Conservation (phyloP, 2,888 invertebrate genomes). For the Plebejus melissa region DNA sequence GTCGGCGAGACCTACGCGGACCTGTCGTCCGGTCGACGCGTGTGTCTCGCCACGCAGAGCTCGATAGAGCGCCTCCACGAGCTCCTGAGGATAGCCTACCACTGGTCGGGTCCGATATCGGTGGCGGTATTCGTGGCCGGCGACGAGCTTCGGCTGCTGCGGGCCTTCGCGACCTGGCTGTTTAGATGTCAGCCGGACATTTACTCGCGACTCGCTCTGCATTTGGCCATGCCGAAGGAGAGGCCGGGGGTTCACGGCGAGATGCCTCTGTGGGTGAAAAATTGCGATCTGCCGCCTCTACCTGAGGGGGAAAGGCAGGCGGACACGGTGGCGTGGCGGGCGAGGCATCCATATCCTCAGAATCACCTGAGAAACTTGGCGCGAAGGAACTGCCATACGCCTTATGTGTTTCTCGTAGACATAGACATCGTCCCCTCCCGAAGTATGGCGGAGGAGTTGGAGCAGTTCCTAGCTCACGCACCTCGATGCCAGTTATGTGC, state of each 20-base stretch:
- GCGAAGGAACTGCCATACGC: constrained; percentile 89
- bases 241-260: constrained; percentile 80
- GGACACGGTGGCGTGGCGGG: constrained; percentile 85
- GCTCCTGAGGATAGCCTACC: constrained; percentile 86
- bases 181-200: constrained; percentile 86
- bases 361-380: constrained; percentile 93
- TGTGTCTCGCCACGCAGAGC: constrained; percentile 91
- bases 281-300: constrained; percentile 85
- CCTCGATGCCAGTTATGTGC: constrained; percentile 85
- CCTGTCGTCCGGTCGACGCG: constrained; percentile 77
- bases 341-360: constrained; percentile 90
- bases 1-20: constrained; percentile 83
- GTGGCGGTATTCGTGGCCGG: constrained; percentile 89
- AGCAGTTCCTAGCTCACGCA: constrained; percentile 81
- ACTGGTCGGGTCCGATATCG: constrained; percentile 93
- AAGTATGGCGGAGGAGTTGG: constrained; percentile 84
- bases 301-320: constrained; percentile 80
- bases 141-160: constrained; percentile 85
- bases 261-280: constrained; percentile 77
- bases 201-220: constrained; percentile 86
- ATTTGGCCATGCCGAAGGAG: constrained; percentile 84
- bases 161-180: constrained; percentile 87
- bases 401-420: constrained; percentile 90
- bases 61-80: constrained; percentile 90
- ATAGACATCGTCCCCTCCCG: constrained; percentile 92